A percentile compares a stretch with the other conserved stretches of the same genome.
Conservation (phyloP, 92 coral and sea anemone species). For the Metridium senile region DNA sequence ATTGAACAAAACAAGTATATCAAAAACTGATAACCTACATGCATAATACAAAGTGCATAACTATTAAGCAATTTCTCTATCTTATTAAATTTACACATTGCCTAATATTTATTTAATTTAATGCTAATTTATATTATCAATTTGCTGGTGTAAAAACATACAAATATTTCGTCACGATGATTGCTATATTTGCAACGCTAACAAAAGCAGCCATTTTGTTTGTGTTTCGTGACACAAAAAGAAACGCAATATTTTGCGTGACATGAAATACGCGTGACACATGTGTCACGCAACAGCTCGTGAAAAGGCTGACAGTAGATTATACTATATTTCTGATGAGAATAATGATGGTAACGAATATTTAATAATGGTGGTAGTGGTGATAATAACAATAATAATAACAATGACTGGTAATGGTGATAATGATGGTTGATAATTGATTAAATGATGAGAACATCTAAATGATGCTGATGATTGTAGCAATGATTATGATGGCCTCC, state of each 20-base stretch:
- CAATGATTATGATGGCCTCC: too few relatives aligned
- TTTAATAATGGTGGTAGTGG: neutral
- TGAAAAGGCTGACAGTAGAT: too few relatives aligned
- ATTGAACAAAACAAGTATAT: neutral
- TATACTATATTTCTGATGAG: neutral
- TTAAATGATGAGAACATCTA: too few relatives aligned
- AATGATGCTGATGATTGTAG: too few relatives aligned
- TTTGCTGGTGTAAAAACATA: neutral
- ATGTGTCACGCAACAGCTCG: conserved; percentile 2
- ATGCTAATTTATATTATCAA: neutral
- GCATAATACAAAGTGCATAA: neutral
- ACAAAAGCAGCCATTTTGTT: neutral
- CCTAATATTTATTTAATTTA: neutral
- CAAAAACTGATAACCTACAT: neutral
- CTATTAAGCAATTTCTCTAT: too few relatives aligned
- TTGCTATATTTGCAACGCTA: neutral
- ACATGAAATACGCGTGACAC: neutral
- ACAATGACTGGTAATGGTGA: neutral
- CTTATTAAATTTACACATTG: neutral
- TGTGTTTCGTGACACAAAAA: neutral
- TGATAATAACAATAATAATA: neutral
- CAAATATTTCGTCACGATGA: neutral
- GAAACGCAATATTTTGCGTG: neutral
- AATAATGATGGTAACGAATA: neutral
- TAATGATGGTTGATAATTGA: neutral